Evolutionary conservation across 2,888 invertebrate genomes (phyloP), one percentile per base, ranked within the genome.

Genomic region (Frankliniella intonsa): DNA sequence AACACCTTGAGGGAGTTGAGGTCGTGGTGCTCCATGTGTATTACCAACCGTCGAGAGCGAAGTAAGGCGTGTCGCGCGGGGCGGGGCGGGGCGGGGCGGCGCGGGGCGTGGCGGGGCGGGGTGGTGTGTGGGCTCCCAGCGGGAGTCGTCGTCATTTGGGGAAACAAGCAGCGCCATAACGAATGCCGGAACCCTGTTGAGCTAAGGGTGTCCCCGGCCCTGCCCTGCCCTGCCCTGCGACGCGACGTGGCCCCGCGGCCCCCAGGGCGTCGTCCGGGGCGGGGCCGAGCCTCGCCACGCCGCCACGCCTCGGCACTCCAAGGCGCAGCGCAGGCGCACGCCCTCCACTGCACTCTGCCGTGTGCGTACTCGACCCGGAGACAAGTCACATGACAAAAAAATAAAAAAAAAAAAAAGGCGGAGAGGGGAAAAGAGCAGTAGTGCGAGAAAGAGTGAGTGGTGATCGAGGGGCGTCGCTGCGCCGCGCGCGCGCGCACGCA

Each of bases 181-280:
- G 69, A 76, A 76, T 22, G 69, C 69, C 62, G 62, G 62, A 17
- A 62, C 62, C 62, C 62, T 62, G 62, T 62, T 62, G 62, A 62
- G 62, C 62, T 62, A 62, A 62, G 62, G 62, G 62, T 62, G 62
- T 62, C 62, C 62, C 62, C 62, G 5, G n/a, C 62, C 14, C 55
- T 55, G 55, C 55, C 14, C 55, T 12, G 55, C 51, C 51, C 51
- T 51, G 51, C 51, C 51, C n/a, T n/a, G n/a, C n/a, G n/a, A n/a
- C n/a, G n/a, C 38, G 38, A 38, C 38, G 38, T 12, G 69, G 69
- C 19, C 69, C 55, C 17, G 62, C 17, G 19, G 55, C 69, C 69
- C 25, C 25, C 3, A 22, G 25, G 69, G 25, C 25, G 14, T 14
- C 55, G 14, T 14, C 11, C 55, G 5, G 55, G 55, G 55, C 55